Evolutionary conservation across 2,888 invertebrate genomes (phyloP).

Genomic region (Ceraclea dissimilis): DNA sequence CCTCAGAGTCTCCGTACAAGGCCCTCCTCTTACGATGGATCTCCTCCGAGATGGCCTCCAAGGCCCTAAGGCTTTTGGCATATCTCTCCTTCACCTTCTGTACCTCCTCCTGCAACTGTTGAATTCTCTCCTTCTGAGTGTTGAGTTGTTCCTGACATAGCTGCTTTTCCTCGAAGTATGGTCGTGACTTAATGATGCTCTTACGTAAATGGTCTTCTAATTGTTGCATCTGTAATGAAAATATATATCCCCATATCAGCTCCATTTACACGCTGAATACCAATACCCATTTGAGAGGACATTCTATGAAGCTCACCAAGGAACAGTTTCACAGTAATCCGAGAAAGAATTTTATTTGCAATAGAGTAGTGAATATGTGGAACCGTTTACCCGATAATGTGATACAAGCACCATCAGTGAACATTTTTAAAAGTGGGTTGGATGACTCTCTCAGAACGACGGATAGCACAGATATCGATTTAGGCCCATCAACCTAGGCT

Average conservation of each 20-base stretch:
- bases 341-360: no score
- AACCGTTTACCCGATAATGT: not conserved
- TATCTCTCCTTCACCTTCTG: constrained; percentile 73
- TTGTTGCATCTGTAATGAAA: constrained; percentile 53
- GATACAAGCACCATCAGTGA: no score
- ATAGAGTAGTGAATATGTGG: no score
- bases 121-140: constrained; percentile 78
- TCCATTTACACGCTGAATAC: no score
- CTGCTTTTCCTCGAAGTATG: constrained; percentile 87
- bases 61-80: constrained; percentile 69
- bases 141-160: constrained; percentile 78
- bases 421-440: no score
- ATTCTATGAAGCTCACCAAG: no score
- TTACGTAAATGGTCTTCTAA: constrained; percentile 76
- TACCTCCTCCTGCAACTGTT: constrained; percentile 72
- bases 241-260: not conserved
- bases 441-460: no score
- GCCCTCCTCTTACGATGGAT: constrained; percentile 67
- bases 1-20: constrained; percentile 40
- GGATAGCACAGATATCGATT: no score
- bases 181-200: constrained; percentile 77
- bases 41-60: constrained; percentile 89
- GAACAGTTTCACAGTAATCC: no score
- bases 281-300: no score
- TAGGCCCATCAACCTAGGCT: no score